Percentiles rank a stretch among this genome's conserved stretches.
Evolutionary conservation across 2,888 invertebrate species (phyloP).

Genomic region (Cetonia aurata): DNA sequence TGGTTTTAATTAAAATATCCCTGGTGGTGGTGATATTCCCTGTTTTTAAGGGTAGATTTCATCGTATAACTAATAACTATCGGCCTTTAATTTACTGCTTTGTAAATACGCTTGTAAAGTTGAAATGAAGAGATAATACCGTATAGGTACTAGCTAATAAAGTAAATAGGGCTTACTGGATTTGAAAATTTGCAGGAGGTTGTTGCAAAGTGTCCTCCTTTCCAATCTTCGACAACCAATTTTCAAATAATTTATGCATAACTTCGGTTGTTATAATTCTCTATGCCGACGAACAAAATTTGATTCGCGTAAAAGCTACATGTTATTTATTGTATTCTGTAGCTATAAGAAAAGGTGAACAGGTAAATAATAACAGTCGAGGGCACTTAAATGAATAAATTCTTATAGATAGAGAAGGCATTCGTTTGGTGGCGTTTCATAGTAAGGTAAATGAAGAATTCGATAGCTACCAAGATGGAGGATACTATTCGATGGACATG

Average conservation of each 20-base stretch:
- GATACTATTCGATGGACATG: slow-evolving; percentile 75
- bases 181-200: slow-evolving; percentile 15
- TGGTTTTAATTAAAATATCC: too few relatives aligned
- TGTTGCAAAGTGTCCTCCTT: slow-evolving; percentile 5
- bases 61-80: too few relatives aligned
- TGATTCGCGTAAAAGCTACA: slow-evolving; percentile 13
- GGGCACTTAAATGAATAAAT: background rate
- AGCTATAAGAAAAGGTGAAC: slow-evolving; percentile 11
- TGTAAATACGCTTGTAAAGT: too few relatives aligned
- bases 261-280: slow-evolving; percentile 11
- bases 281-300: slow-evolving; percentile 9
- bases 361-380: background rate
- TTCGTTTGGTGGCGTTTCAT: slow-evolving; percentile 80
- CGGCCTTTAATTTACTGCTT: too few relatives aligned
- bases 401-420: slow-evolving; percentile 72
- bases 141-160: too few relatives aligned
- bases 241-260: background rate
- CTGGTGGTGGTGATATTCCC: too few relatives aligned
- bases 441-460: slow-evolving; percentile 81
- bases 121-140: too few relatives aligned
- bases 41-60: too few relatives aligned
- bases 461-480: slow-evolving; percentile 75
- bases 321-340: slow-evolving; percentile 24
- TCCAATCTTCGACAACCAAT: background rate
- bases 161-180: too few relatives aligned